Conservation (phyloP, 2,113 vertebrate genomes). For the Verasper variegatus region DNA sequence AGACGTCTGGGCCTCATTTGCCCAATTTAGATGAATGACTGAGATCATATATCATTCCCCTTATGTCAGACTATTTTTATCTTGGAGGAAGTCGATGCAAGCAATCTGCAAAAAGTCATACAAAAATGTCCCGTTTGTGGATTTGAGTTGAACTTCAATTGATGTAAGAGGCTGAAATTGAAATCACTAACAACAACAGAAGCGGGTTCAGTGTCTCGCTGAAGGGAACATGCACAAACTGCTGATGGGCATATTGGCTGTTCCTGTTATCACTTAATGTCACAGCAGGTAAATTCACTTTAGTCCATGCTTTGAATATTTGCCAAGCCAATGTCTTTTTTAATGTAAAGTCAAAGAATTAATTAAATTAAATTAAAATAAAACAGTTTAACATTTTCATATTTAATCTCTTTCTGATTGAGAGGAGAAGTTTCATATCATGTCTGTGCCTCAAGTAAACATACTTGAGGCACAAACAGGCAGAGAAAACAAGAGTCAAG, state of each 20-base stretch:
- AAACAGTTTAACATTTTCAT: no score
- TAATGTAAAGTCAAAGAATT: no score
- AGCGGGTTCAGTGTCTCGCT: not conserved
- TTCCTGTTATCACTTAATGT: slow-evolving; percentile 2
- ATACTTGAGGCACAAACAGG: no score
- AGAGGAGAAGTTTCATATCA: no score
- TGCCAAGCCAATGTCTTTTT: not conserved
- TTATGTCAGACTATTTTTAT: slow-evolving; percentile 67
- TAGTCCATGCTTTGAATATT: not conserved
- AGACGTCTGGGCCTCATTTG: slow-evolving; percentile 71
- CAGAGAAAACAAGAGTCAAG: no score
- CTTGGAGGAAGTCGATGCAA: slow-evolving; percentile 45
- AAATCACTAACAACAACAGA: not conserved
- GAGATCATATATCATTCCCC: slow-evolving; percentile 71
- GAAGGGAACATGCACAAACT: slow-evolving; percentile 13
- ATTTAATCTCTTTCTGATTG: no score
- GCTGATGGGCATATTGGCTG: slow-evolving; percentile 9
- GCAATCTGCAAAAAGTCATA: slow-evolving; percentile 18
- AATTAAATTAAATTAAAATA: no score
- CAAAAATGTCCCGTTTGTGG: slow-evolving; percentile 37
- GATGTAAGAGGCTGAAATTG: slow-evolving; percentile 30
- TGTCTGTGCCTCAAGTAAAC: no score
- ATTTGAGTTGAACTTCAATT: slow-evolving; percentile 21
- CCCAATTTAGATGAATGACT: slow-evolving; percentile 75
- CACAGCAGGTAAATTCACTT: not conserved